phyloP scores from a whole-genome alignment of 2,888 invertebrate species.

The Ditula angustiorana region DNA sequence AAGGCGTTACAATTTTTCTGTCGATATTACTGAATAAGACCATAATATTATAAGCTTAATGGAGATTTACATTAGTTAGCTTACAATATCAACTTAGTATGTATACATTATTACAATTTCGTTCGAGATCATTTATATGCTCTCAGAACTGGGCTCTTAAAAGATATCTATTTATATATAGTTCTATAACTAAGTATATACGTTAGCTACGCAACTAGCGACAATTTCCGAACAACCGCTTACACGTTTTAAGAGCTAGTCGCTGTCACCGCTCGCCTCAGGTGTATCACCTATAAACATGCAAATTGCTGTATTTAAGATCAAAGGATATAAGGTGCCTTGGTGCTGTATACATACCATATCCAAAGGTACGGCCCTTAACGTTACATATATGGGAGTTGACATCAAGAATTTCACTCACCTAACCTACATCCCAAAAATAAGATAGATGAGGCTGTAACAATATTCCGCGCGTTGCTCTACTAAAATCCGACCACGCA shows the following conservation, averaged over 20 bases:
- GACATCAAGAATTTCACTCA: background rate
- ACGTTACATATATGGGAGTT: background rate
- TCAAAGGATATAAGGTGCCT: constrained; percentile 30
- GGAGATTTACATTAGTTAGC: background rate
- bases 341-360: background rate
- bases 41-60: background rate
- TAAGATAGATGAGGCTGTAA: too few species aligned
- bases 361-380: background rate
- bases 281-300: constrained; percentile 35
- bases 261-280: constrained; percentile 12
- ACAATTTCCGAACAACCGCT: constrained; percentile 16
- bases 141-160: too few species aligned
- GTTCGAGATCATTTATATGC: too few species aligned
- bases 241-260: background rate
- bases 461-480: too few species aligned
- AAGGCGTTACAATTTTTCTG: background rate
- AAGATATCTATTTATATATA: background rate
- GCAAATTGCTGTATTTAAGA: constrained; percentile 33
- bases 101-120: background rate
- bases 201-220: background rate
- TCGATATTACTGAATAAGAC: constrained; percentile 6
- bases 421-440: too few species aligned
- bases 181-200: background rate
- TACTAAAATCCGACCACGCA: too few species aligned
- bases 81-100: too few species aligned